Conservation (phyloP, 2,113 vertebrate species). For the Sinocyclocheilus rhinocerous region DNA sequence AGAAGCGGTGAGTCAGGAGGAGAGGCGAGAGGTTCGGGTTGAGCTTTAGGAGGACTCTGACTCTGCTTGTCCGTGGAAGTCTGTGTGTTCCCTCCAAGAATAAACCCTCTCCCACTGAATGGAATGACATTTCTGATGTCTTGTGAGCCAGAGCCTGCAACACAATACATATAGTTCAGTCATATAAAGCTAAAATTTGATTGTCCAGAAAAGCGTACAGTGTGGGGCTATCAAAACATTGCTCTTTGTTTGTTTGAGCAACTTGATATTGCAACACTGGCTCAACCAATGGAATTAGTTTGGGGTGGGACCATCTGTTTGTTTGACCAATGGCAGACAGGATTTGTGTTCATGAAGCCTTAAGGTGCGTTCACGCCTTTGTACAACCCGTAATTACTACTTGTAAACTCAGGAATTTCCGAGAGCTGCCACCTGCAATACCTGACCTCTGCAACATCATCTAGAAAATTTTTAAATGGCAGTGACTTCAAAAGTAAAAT, state of each 20-base stretch:
- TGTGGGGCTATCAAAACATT: background rate
- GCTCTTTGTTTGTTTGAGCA: background rate
- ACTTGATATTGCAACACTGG: background rate
- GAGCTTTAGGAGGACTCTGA: slow-evolving; percentile 38
- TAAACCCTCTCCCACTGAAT: slow-evolving; percentile 86
- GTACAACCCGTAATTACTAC: background rate
- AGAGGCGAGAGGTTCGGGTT: slow-evolving; percentile 10
- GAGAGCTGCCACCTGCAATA: background rate
- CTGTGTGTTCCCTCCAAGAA: slow-evolving; percentile 75
- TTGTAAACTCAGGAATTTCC: background rate
- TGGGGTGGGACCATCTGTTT: background rate
- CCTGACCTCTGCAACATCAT: too few species aligned
- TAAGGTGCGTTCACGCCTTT: too few species aligned
- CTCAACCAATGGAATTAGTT: background rate
- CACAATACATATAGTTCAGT: background rate
- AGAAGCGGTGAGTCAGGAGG: background rate
- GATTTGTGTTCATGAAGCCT: background rate
- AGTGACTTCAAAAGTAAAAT: too few species aligned
- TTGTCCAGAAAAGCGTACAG: too few species aligned
- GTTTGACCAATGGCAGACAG: background rate
- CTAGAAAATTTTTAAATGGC: too few species aligned
- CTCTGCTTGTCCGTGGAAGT: slow-evolving; percentile 48
- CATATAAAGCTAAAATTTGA: background rate
- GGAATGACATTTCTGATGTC: slow-evolving; percentile 75
- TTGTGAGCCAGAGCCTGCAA: slow-evolving; percentile 66